Evolutionary conservation across 2,888 invertebrate genomes (phyloP).

Genomic region (Augochlorella aurata): DNA sequence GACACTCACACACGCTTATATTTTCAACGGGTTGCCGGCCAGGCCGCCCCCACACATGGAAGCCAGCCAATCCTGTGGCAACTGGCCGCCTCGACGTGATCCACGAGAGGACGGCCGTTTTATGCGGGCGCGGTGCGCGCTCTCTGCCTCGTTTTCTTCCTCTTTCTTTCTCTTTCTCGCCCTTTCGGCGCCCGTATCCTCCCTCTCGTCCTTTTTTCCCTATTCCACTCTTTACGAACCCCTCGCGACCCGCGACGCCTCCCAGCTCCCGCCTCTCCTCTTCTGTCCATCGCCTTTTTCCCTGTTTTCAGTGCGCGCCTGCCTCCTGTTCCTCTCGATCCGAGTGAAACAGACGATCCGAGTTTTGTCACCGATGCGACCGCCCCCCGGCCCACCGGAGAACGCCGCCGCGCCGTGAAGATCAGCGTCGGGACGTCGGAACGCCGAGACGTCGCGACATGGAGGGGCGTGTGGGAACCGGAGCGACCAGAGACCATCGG

Average conservation of each 20-base stretch:
- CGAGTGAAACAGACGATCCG: constrained; percentile 4
- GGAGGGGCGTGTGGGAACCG: constrained; percentile 55
- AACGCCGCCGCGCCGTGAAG: constrained; percentile 17
- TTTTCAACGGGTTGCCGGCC: constrained; percentile 75
- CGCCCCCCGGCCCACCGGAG: constrained; percentile 45
- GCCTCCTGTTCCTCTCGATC: not conserved
- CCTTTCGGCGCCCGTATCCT: constrained; percentile 30
- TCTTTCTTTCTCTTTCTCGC: constrained; percentile 52
- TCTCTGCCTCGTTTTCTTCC: constrained; percentile 47
- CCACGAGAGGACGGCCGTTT: constrained; percentile 56
- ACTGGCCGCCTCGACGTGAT: constrained; percentile 45
- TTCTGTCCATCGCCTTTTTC: not conserved
- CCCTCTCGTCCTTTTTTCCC: constrained; percentile 26
- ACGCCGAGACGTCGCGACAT: not conserved
- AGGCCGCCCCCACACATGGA: constrained; percentile 75
- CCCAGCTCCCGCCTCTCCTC: not conserved
- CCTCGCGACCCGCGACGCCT: not conserved
- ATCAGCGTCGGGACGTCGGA: not conserved
- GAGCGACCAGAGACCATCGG: constrained; percentile 15
- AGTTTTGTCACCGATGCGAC: constrained; percentile 30
- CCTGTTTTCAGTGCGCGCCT: not conserved
- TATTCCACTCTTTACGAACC: not conserved
- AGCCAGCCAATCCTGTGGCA: constrained; percentile 74
- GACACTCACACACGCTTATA: constrained; percentile 80
- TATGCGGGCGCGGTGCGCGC: constrained; percentile 72